Conservation (phyloP, 2,888 invertebrate species). For the Cephus pulcher region DNA sequence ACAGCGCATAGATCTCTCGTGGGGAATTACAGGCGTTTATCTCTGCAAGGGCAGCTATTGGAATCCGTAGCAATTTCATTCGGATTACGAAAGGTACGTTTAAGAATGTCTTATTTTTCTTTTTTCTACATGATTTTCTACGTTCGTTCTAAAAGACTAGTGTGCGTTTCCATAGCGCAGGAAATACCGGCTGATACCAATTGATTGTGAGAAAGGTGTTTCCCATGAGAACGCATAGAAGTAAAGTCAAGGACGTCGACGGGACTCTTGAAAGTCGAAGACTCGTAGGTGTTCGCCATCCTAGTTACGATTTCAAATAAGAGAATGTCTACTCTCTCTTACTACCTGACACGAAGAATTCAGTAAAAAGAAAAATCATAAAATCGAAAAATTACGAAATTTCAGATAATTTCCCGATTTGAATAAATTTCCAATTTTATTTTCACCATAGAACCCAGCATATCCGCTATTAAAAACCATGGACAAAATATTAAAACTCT, state of each 20-base stretch:
- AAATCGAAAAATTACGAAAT: not conserved
- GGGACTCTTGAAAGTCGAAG: constrained; percentile 22
- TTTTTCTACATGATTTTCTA: not conserved
- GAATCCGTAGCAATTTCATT: not conserved
- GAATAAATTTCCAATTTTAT: not conserved
- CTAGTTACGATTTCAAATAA: not conserved
- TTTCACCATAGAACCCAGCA: not conserved
- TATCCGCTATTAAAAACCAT: not conserved
- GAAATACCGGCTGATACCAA: not conserved
- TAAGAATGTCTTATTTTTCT: not conserved
- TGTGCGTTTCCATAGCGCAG: not conserved
- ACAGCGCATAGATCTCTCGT: not conserved
- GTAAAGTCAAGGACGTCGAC: constrained; percentile 34
- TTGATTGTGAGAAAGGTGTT: not conserved
- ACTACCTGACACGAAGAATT: not conserved
- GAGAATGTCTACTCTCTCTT: not conserved
- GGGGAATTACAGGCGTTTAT: not conserved
- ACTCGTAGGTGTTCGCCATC: not conserved
- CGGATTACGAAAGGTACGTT: not conserved
- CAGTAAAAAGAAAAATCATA: not conserved
- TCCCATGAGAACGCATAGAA: constrained; percentile 22
- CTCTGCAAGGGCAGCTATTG: not conserved
- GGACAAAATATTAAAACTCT: not conserved
- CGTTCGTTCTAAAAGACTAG: not conserved
- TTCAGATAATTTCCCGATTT: not conserved